These are phyloP conservation scores for Cantharis nigra DNA, from an alignment of 2,888 invertebrate species.

Conservation along the genomic window DNA sequence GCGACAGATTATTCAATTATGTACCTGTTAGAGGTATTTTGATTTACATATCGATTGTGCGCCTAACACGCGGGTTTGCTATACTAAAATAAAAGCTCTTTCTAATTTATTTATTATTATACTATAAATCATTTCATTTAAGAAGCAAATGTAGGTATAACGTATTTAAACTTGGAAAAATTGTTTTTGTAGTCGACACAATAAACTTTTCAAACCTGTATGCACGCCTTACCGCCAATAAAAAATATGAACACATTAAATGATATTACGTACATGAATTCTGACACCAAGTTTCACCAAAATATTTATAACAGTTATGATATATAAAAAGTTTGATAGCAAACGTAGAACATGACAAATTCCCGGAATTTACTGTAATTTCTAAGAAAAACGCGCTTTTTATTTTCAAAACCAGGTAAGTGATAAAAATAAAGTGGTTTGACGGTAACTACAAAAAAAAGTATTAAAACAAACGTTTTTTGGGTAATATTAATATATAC, in stretches of 20 bases:
- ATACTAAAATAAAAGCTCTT: constrained; percentile 7
- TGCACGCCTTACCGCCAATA: neutral
- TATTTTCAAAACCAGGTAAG: neutral
- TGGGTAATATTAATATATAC: neutral
- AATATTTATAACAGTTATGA: neutral
- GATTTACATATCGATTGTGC: constrained; percentile 28
- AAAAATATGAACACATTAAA: neutral
- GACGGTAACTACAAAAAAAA: neutral
- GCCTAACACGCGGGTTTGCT: constrained; percentile 15
- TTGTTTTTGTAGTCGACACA: neutral
- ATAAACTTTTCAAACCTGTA: neutral
- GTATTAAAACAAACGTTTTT: neutral
- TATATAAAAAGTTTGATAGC: neutral
- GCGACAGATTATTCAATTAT: constrained; percentile 43
- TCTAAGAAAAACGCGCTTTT: neutral
- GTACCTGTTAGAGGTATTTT: constrained; percentile 30
- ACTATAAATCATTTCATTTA: constrained; percentile 4
- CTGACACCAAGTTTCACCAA: neutral
- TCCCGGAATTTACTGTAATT: neutral
- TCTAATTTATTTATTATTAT: neutral
- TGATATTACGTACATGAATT: neutral
- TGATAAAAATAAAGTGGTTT: neutral
- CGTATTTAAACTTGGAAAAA: neutral
- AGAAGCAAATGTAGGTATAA: neutral
- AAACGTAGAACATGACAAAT: too few species aligned